Conservation (phyloP, 2,113 vertebrate genomes). For the Catharus fuscescens region DNA sequence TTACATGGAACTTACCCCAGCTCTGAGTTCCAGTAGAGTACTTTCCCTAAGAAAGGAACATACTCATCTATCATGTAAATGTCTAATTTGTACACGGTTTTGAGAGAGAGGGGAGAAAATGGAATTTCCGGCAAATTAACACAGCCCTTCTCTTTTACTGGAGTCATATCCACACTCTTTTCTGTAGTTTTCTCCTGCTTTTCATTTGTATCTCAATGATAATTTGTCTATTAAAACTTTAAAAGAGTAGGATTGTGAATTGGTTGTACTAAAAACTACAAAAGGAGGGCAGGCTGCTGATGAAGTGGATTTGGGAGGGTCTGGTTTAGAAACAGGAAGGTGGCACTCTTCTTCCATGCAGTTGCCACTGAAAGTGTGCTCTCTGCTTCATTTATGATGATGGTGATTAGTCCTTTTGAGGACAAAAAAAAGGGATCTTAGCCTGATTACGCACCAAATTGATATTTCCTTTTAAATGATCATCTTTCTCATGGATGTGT, state of each 20-base stretch:
- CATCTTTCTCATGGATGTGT: background rate
- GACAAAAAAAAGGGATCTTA: background rate
- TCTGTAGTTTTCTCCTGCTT: background rate
- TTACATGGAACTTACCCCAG: slow-evolving; percentile 58
- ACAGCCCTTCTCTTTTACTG: background rate
- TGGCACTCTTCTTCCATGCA: slow-evolving; percentile 33
- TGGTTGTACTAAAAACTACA: background rate
- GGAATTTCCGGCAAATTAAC: slow-evolving; percentile 51
- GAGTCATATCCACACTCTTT: background rate
- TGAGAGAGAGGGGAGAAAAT: slow-evolving; percentile 52
- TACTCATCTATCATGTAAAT: slow-evolving; percentile 68
- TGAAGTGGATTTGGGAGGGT: background rate
- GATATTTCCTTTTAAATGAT: background rate
- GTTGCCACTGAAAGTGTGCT: background rate
- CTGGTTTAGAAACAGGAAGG: background rate
- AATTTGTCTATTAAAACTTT: background rate
- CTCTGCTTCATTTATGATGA: background rate
- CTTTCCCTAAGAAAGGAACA: slow-evolving; percentile 64
- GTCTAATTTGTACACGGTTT: slow-evolving; percentile 67
- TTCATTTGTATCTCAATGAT: background rate
- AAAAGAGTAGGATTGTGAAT: background rate
- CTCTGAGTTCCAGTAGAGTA: slow-evolving; percentile 44
- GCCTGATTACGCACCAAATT: background rate
- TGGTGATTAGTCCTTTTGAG: background rate
- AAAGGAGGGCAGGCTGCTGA: background rate